These are phyloP conservation scores for Zygaena filipendulae DNA, from an alignment of 2,888 invertebrate species.

Conservation along the genomic window DNA sequence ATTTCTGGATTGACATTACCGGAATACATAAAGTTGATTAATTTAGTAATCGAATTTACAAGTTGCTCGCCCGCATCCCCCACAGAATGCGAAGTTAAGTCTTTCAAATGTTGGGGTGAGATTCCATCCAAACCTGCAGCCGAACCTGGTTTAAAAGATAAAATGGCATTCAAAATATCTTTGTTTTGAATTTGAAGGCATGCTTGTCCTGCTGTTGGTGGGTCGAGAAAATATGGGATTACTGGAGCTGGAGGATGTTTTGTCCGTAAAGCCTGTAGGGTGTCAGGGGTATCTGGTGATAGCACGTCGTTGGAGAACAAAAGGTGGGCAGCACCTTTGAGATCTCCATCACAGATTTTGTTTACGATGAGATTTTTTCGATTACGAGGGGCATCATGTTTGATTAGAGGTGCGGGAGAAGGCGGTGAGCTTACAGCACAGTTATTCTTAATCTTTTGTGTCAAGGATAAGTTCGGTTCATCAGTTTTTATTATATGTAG, in stretches of 20 bases:
- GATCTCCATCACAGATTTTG: conserved; percentile 4
- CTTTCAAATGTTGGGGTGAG: too few species aligned
- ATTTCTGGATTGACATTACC: conserved; percentile 1
- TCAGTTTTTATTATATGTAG: neutral
- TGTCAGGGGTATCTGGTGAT: neutral
- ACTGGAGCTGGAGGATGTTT: conserved; percentile 4
- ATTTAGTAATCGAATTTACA: too few species aligned
- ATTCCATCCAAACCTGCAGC: too few species aligned
- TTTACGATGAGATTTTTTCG: conserved; percentile 1
- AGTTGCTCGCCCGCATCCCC: too few species aligned
- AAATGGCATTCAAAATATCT: too few species aligned
- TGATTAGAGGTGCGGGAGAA: neutral
- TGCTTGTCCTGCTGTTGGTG: conserved; percentile 2
- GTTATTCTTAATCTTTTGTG: conserved; percentile 1
- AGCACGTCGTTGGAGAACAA: conserved; percentile 2
- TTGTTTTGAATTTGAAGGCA: conserved; percentile 1
- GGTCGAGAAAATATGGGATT: conserved; percentile 4
- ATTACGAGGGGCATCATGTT: neutral
- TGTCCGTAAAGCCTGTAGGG: conserved; percentile 1
- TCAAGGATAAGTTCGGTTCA: conserved; percentile 2
- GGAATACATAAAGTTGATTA: conserved; percentile 5
- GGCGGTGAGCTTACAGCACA: neutral
- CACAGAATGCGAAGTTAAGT: too few species aligned
- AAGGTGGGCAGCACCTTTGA: conserved; percentile 3
- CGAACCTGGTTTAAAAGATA: too few species aligned